phyloP scores from a whole-genome alignment of 2,888 invertebrate species.

The Noctuana brunneofusca region DNA sequence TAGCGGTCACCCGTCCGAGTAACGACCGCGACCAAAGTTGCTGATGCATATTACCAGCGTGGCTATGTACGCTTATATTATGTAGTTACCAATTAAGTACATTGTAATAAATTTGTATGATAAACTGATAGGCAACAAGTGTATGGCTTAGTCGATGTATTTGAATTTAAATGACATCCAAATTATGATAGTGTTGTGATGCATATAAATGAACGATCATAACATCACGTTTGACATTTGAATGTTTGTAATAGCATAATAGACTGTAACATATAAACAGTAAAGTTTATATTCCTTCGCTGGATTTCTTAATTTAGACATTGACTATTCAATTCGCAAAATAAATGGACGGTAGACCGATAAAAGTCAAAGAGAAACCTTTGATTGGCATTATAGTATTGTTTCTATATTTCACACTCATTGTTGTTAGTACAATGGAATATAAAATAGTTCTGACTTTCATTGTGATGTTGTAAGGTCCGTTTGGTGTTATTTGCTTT shows the following conservation, averaged over 20 bases:
- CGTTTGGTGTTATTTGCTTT: conserved; percentile 8
- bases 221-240: neutral
- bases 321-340: conserved; percentile 6
- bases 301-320: neutral
- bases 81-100: neutral
- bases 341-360: conserved; percentile 1
- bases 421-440: conserved; percentile 28
- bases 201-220: conserved; percentile 4
- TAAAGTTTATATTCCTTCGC: neutral
- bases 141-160: too few species aligned
- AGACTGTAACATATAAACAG: neutral
- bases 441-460: conserved; percentile 28
- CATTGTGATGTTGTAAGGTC: conserved; percentile 8
- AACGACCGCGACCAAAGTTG: too few species aligned
- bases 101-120: neutral
- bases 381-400: conserved; percentile 30
- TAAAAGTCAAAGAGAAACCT: conserved; percentile 18
- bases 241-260: neutral
- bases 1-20: too few species aligned
- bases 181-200: neutral
- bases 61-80: too few species aligned
- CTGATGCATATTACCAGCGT: too few species aligned
- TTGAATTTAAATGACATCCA: conserved; percentile 1
- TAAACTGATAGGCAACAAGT: neutral
- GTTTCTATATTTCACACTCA: conserved; percentile 27